phyloP scores from a whole-genome alignment of 2,113 vertebrate species.

The Lophotis ruficrista region DNA sequence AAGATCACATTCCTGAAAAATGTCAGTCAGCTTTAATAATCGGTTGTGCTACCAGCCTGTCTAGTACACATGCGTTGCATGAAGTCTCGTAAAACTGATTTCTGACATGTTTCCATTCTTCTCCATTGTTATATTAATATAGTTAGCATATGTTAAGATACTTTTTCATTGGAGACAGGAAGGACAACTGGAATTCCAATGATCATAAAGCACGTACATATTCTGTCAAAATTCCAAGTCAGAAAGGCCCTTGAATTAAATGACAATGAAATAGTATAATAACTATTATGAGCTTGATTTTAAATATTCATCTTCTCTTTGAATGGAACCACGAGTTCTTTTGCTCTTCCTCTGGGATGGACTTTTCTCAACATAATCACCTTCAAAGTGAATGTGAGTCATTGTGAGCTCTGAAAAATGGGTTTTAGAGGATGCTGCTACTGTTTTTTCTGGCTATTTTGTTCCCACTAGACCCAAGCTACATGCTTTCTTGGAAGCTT shows the following conservation, averaged over 20 bases:
- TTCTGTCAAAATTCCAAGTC: constrained; percentile 56
- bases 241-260: constrained; percentile 48
- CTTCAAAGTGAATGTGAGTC: constrained; percentile 27
- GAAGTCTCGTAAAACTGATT: constrained; percentile 33
- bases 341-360: constrained; percentile 25
- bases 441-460: neutral
- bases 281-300: constrained; percentile 18
- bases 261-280: neutral
- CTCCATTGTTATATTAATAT: constrained; percentile 25
- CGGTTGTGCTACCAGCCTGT: neutral
- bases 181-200: constrained; percentile 53
- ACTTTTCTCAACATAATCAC: constrained; percentile 2
- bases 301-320: constrained; percentile 40
- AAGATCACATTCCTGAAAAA: neutral
- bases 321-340: neutral
- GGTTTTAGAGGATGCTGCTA: neutral
- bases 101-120: constrained; percentile 34
- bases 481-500: neutral
- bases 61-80: neutral
- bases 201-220: constrained; percentile 30
- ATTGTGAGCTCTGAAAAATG: neutral
- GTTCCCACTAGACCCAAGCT: neutral
- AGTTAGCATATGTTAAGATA: constrained; percentile 51
- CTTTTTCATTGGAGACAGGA: constrained; percentile 33
- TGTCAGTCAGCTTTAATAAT: neutral